Evolutionary conservation across 1,140 invertebrate genomes (phyloP), one percentile per base, ranked within the genome.

Genomic region (Drosophila elegans): DNA sequence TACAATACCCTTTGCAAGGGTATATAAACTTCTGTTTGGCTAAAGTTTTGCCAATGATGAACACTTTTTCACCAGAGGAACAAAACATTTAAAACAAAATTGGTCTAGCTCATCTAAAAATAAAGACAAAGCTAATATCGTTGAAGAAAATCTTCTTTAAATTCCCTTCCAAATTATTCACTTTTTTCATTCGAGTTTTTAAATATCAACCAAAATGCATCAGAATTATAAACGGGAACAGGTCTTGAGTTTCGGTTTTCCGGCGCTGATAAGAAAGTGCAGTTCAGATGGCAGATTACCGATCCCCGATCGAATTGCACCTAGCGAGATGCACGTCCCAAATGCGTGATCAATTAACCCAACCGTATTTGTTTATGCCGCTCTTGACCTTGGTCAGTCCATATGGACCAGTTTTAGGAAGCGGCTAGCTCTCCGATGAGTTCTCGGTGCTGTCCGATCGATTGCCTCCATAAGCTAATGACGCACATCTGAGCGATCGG

Each of bases 321-420:
- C 60, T 44, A 16, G 10, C 11, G 10, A 6, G 32, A 13, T 51
- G 27, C 64, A 68, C 45, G 64, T 48, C 21, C 36, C 45, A 36
- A 41, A 36, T 34, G 60, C 64, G 64, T 68, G 64, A 68, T 66
- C 45, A 12, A 34, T 34, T 60, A 62, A 57, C 59, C 51, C 57
- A 36, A 16, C 13, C n/a, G 13, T 32, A 36, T 66, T 51, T 68
- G 60, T n/a, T 51, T 68, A 44, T 48, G 60, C 61, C 13, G 36
- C 45, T 66, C 38, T 64, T 29, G 64, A 66, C 64, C 64, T 68
- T 68, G 59, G 27, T 7, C 27, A 2, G 32, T 29, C 38, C 60
- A 51, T 51, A 38, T 67, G 64, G 64, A 64, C 64, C 64, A 51
- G 63, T 60, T 63, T 63, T 32, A n/a, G 29, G 29, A 21, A 36